Evolutionary conservation across 2,888 invertebrate genomes (phyloP).

Genomic region (Drosophila lacicola): DNA sequence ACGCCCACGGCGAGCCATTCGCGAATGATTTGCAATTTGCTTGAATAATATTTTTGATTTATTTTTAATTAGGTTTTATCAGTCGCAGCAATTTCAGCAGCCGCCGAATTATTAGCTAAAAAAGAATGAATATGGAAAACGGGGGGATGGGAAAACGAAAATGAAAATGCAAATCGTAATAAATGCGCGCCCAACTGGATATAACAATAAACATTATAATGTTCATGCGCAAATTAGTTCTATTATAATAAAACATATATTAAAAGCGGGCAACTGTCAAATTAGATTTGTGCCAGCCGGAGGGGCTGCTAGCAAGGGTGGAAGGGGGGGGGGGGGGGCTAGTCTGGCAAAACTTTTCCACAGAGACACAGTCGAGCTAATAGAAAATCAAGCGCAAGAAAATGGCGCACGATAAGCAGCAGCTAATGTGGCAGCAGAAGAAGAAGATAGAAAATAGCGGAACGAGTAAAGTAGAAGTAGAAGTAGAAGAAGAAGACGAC

Average conservation of each 20-base stretch:
- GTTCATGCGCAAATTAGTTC: slow-evolving; percentile 32
- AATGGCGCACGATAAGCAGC: slow-evolving; percentile 70
- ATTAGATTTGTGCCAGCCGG: slow-evolving; percentile 21
- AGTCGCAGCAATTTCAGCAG: background rate
- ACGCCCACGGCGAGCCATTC: background rate
- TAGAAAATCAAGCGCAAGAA: slow-evolving; percentile 76
- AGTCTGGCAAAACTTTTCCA: slow-evolving; percentile 21
- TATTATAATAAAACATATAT: slow-evolving; percentile 26
- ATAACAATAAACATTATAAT: slow-evolving; percentile 44
- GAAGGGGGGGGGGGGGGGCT: background rate
- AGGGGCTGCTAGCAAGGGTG: background rate
- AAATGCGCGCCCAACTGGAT: slow-evolving; percentile 23
- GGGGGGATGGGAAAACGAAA: slow-evolving; percentile 2
- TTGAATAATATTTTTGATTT: slow-evolving; percentile 27
- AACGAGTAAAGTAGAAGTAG: slow-evolving; percentile 1
- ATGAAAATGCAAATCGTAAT: slow-evolving; percentile 35
- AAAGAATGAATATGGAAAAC: background rate
- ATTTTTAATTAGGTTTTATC: slow-evolving; percentile 44
- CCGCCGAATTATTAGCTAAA: background rate
- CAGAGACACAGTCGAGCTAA: slow-evolving; percentile 46
- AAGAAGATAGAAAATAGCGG: background rate
- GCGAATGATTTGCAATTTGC: slow-evolving; percentile 4
- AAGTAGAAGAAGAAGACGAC: slow-evolving; percentile 21
- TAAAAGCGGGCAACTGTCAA: slow-evolving; percentile 35
- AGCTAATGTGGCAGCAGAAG: slow-evolving; percentile 10